These are phyloP conservation scores for Xenopus borealis DNA, from an alignment of 2,113 vertebrate genomes.

Conservation along the genomic window DNA sequence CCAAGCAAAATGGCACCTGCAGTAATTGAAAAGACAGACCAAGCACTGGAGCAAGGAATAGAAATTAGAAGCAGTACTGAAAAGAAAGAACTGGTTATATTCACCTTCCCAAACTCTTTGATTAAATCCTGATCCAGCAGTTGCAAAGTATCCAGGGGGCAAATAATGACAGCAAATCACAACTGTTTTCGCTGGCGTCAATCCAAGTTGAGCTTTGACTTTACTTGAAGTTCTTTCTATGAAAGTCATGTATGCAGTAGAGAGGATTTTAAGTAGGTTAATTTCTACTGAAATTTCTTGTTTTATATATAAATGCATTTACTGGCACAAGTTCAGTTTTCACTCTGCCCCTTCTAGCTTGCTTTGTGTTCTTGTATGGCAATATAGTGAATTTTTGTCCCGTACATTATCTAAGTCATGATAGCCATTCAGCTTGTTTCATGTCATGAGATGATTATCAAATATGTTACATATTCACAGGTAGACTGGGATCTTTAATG, in stretches of 20 bases:
- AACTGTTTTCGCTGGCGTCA: constrained; percentile 19
- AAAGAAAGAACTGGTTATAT: constrained; percentile 38
- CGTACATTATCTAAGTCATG: too few species aligned
- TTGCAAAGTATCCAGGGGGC: constrained; percentile 43
- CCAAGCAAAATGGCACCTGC: constrained; percentile 41
- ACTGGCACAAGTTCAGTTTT: too few species aligned
- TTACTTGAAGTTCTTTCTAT: constrained; percentile 32
- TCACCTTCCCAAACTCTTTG: constrained; percentile 39
- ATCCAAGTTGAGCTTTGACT: constrained; percentile 16
- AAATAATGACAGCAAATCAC: constrained; percentile 31
- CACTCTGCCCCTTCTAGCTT: too few species aligned
- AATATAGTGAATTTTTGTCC: too few species aligned
- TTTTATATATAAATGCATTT: constrained; percentile 23
- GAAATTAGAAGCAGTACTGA: constrained; percentile 33
- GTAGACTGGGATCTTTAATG: too few species aligned
- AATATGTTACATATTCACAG: too few species aligned
- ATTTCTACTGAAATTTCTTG: constrained; percentile 31
- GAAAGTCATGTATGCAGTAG: constrained; percentile 27
- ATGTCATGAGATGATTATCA: too few species aligned
- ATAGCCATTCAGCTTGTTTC: too few species aligned
- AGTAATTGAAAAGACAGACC: constrained; percentile 45
- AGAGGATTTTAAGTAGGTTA: constrained; percentile 36
- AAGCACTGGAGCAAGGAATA: constrained; percentile 40
- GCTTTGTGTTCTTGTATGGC: too few species aligned
- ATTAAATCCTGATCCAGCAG: constrained; percentile 41